Evolutionary conservation across 2,113 vertebrate genomes (phyloP).

Genomic region (Oostethus manadensis): DNA sequence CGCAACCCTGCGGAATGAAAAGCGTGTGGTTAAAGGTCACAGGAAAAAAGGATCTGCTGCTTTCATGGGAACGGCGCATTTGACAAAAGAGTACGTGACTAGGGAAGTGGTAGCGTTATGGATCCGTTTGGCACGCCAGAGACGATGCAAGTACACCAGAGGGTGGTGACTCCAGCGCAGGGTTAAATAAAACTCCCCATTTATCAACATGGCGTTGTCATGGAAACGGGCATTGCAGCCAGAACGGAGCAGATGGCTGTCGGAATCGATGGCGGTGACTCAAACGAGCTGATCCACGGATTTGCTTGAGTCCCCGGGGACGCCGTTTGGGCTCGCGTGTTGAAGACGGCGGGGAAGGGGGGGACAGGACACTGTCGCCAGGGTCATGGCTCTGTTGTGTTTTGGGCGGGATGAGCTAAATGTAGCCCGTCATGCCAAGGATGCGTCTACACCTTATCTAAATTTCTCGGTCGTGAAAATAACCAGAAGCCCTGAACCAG

Average conservation of each 20-base stretch:
- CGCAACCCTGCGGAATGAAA: constrained; percentile 39
- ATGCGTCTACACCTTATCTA: not conserved
- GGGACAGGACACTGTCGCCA: constrained; percentile 12
- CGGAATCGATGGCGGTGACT: constrained; percentile 53
- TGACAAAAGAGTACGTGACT: constrained; percentile 7
- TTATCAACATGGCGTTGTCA: constrained; percentile 54
- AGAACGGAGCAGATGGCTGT: constrained; percentile 58
- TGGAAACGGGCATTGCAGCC: constrained; percentile 46
- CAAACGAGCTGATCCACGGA: constrained; percentile 39
- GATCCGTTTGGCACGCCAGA: no score
- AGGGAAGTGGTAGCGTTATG: no score
- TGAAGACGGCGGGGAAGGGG: constrained; percentile 2
- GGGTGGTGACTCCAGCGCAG: constrained; percentile 19
- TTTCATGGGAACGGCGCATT: constrained; percentile 39
- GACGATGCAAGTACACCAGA: not conserved
- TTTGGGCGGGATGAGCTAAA: constrained; percentile 15
- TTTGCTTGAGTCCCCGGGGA: constrained; percentile 29
- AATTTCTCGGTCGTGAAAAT: not conserved
- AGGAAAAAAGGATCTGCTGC: constrained; percentile 43
- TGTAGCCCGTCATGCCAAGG: constrained; percentile 9
- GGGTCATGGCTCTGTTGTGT: not conserved
- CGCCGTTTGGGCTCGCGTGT: constrained; percentile 18
- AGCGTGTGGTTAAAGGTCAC: constrained; percentile 33
- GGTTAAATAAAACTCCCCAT: constrained; percentile 46
- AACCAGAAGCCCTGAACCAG: not conserved